Evolutionary conservation across 2,113 vertebrate species (phyloP).

Genomic region (Picathartes gymnocephalus): DNA sequence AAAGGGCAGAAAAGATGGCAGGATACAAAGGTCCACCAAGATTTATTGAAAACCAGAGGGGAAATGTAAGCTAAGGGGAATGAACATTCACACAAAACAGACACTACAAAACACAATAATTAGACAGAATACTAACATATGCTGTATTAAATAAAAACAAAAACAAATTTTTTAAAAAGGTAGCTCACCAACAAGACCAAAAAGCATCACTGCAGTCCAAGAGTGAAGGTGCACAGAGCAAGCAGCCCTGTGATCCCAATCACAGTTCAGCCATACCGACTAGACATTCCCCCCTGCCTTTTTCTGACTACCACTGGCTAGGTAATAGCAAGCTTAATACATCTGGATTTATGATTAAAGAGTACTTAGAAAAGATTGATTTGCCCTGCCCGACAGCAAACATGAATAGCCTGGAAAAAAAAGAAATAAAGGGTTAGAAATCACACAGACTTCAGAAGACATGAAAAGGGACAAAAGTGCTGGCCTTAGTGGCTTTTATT

Average conservation of each 20-base stretch:
- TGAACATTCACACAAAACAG: slow-evolving; percentile 2
- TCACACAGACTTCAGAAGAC: slow-evolving; percentile 1
- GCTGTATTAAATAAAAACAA: background rate
- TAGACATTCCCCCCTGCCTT: background rate
- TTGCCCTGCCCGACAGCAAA: slow-evolving; percentile 26
- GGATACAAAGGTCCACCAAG: slow-evolving; percentile 47
- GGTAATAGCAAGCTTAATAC: slow-evolving; percentile 49
- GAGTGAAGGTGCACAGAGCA: background rate
- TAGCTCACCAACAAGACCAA: background rate
- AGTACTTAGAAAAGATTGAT: slow-evolving; percentile 51
- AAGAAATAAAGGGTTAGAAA: slow-evolving; percentile 31
- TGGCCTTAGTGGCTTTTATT: slow-evolving; percentile 10
- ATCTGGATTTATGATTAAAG: slow-evolving; percentile 59
- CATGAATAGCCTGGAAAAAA: slow-evolving; percentile 25
- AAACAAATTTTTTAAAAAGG: background rate
- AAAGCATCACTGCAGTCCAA: background rate
- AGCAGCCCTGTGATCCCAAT: background rate
- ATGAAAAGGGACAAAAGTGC: slow-evolving; percentile 9
- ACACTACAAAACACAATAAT: background rate
- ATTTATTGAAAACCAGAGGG: slow-evolving; percentile 55
- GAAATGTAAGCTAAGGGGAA: slow-evolving; percentile 11
- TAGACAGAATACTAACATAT: background rate
- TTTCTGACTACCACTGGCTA: slow-evolving; percentile 22
- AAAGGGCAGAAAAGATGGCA: slow-evolving; percentile 29
- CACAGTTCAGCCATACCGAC: background rate